These are phyloP conservation scores for Stegostoma tigrinum DNA, from an alignment of 2,113 vertebrate genomes.

Conservation along the genomic window DNA sequence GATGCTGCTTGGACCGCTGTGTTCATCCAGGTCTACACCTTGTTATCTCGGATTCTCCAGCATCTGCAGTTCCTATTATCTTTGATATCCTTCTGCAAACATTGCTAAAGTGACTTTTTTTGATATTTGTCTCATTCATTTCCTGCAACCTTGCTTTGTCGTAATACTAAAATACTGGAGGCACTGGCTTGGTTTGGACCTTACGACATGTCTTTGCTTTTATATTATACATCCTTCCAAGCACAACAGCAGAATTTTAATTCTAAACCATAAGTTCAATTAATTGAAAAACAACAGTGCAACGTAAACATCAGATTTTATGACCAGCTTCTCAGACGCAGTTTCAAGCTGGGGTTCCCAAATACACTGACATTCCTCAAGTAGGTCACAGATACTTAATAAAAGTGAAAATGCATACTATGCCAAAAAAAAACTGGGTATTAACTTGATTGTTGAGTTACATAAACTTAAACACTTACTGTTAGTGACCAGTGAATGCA, in stretches of 20 bases:
- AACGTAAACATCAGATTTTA: background rate
- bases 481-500: conserved; percentile 87
- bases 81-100: background rate
- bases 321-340: background rate
- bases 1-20: too few relatives aligned
- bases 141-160: background rate
- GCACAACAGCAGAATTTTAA: background rate
- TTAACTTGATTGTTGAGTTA: background rate
- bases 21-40: too few relatives aligned
- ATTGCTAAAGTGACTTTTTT: background rate
- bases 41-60: too few relatives aligned
- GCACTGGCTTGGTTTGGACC: too few relatives aligned
- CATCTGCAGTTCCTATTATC: too few relatives aligned
- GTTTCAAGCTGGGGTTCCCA: background rate
- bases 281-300: background rate
- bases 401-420: background rate
- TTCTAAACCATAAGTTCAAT: background rate
- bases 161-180: background rate
- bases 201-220: background rate
- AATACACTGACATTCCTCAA: background rate
- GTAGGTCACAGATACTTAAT: too few relatives aligned
- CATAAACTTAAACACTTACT: conserved; percentile 55
- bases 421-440: background rate
- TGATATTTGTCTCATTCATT: background rate
- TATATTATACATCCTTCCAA: background rate